Evolutionary conservation across 2,797 vertebrate genomes (phyloP).

Genomic region (Denticeps clupeoides): DNA sequence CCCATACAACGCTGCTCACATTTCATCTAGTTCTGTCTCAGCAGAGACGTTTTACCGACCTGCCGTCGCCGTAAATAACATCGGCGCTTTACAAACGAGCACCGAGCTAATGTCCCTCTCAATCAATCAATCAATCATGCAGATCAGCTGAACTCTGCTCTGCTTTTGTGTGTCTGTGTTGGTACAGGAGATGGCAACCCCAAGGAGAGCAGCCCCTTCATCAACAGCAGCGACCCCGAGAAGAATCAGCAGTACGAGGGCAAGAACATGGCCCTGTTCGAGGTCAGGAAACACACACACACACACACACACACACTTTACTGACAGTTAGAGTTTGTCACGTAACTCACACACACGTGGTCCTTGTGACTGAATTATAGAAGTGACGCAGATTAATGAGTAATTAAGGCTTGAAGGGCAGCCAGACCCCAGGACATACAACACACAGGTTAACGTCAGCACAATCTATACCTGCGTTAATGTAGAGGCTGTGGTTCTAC

Average conservation of each 20-base stretch:
- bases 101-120: too few relatives aligned
- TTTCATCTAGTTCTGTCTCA: too few relatives aligned
- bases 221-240: constrained; percentile 92
- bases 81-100: too few relatives aligned
- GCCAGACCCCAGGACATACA: constrained; percentile 17
- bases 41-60: too few relatives aligned
- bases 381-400: constrained; percentile 47
- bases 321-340: too few relatives aligned
- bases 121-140: too few relatives aligned
- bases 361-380: constrained; percentile 38
- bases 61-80: too few relatives aligned
- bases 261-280: constrained; percentile 97
- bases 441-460: constrained; percentile 12
- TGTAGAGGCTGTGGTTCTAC: not conserved
- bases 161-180: constrained; percentile 22
- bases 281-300: constrained; percentile 57
- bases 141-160: too few relatives aligned
- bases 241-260: constrained; percentile 88
- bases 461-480: constrained; percentile 1
- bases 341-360: not conserved
- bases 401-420: constrained; percentile 51
- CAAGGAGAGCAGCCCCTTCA: constrained; percentile 97
- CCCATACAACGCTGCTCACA: too few relatives aligned
- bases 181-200: constrained; percentile 94
- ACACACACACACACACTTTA: not conserved